phyloP scores from a whole-genome alignment of 2,888 invertebrate genomes.

The Tachystola acroxantha region DNA sequence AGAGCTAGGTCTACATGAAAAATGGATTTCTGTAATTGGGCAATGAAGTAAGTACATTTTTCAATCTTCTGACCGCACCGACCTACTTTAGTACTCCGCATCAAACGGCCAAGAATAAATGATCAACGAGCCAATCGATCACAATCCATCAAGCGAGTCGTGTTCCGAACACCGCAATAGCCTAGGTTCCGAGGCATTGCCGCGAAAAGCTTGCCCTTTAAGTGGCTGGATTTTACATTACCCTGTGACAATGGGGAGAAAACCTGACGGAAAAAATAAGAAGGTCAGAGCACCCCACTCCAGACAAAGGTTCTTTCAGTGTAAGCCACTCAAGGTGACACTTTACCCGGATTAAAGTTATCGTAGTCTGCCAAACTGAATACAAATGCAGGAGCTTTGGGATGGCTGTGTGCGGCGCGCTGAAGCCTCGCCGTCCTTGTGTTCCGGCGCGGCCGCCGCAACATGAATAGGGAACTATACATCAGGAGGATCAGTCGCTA shows the following conservation, averaged over 20 bases:
- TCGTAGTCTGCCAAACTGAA: constrained; percentile 73
- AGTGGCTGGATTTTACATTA: constrained; percentile 60
- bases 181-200: constrained; percentile 45
- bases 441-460: neutral
- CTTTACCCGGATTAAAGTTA: constrained; percentile 76
- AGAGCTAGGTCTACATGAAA: no score
- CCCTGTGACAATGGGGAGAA: constrained; percentile 56
- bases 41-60: constrained; percentile 27
- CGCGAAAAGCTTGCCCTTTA: constrained; percentile 48
- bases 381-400: constrained; percentile 59
- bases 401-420: constrained; percentile 3
- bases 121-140: constrained; percentile 68
- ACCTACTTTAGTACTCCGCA: constrained; percentile 35
- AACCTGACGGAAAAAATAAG: constrained; percentile 67
- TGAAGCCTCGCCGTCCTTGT: constrained; percentile 6
- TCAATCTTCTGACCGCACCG: constrained; percentile 31
- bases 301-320: constrained; percentile 70
- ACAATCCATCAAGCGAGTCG: constrained; percentile 61
- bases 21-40: no score
- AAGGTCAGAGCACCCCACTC: constrained; percentile 60
- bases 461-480: neutral
- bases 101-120: constrained; percentile 61
- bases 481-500: no score
- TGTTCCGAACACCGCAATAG: constrained; percentile 33
- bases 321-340: constrained; percentile 75